phyloP scores from a whole-genome alignment of 2,888 invertebrate species.

The Trichogramma dendrolimi region DNA sequence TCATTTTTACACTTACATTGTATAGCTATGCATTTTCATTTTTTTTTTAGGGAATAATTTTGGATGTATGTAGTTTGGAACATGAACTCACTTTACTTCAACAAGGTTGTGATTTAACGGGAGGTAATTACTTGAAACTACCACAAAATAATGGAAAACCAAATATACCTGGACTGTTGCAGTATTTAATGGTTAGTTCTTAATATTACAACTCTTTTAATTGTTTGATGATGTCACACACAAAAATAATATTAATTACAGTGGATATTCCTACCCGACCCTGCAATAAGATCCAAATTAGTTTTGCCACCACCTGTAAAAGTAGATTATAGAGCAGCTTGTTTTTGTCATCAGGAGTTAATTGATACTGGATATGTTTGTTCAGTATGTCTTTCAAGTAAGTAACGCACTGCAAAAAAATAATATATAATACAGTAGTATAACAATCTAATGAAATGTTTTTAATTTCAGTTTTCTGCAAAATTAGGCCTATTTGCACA shows the following conservation, averaged over 20 bases:
- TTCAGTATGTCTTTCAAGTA: constrained; percentile 93
- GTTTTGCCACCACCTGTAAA: constrained; percentile 84
- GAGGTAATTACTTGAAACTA: constrained; percentile 84
- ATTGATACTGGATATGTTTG: constrained; percentile 97
- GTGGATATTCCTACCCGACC: constrained; percentile 93
- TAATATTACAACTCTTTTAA: constrained; percentile 5
- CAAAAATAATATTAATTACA: constrained; percentile 45
- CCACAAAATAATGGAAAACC: constrained; percentile 62
- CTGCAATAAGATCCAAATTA: constrained; percentile 71
- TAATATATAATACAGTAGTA: constrained; percentile 8
- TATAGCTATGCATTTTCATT: constrained; percentile 7
- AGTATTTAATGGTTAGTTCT: constrained; percentile 73
- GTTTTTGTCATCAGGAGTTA: constrained; percentile 93
- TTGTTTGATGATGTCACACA: neutral
- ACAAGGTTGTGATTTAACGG: constrained; percentile 95
- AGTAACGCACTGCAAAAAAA: constrained; percentile 41
- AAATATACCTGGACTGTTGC: constrained; percentile 78
- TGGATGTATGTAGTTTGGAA: constrained; percentile 91
- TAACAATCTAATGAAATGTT: constrained; percentile 25
- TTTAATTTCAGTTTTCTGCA: constrained; percentile 82
- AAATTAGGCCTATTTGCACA: constrained; percentile 94
- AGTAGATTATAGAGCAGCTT: constrained; percentile 94
- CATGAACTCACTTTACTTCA: constrained; percentile 86
- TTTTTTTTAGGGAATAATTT: constrained; percentile 70
- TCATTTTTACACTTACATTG: neutral